Evolutionary conservation across 2,888 invertebrate genomes (phyloP).

Genomic region (Lithodes maja): DNA sequence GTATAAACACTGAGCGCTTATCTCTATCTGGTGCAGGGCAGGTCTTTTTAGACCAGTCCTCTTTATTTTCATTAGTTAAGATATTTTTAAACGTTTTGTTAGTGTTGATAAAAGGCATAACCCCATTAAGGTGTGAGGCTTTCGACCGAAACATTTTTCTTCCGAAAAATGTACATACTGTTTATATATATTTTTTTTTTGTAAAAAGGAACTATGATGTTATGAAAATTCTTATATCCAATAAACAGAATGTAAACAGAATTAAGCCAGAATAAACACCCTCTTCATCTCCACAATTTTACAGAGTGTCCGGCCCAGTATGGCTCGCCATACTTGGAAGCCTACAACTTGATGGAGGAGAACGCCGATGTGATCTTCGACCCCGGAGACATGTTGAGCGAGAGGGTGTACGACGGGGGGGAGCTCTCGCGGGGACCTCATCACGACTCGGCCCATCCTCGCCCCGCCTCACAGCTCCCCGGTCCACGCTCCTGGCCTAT

Average conservation of each 20-base stretch:
- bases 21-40: too few relatives aligned
- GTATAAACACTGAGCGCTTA: too few relatives aligned
- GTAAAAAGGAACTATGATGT: too few relatives aligned
- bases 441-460: background rate
- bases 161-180: too few relatives aligned
- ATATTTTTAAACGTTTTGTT: too few relatives aligned
- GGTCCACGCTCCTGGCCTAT: slow-evolving; percentile 57
- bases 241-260: background rate
- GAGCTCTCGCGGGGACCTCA: background rate
- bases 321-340: slow-evolving; percentile 47
- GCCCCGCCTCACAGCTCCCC: slow-evolving; percentile 40
- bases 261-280: background rate
- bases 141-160: too few relatives aligned
- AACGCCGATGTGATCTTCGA: slow-evolving; percentile 53
- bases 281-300: background rate
- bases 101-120: too few relatives aligned
- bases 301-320: background rate
- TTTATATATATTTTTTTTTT: too few relatives aligned
- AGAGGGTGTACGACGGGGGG: background rate
- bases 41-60: too few relatives aligned
- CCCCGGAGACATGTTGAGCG: slow-evolving; percentile 33
- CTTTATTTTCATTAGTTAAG: too few relatives aligned
- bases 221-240: too few relatives aligned
- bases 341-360: slow-evolving; percentile 59
- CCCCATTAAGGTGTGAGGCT: too few relatives aligned